Conservation (phyloP, 2,888 invertebrate genomes). For the Tenthredo notha region DNA sequence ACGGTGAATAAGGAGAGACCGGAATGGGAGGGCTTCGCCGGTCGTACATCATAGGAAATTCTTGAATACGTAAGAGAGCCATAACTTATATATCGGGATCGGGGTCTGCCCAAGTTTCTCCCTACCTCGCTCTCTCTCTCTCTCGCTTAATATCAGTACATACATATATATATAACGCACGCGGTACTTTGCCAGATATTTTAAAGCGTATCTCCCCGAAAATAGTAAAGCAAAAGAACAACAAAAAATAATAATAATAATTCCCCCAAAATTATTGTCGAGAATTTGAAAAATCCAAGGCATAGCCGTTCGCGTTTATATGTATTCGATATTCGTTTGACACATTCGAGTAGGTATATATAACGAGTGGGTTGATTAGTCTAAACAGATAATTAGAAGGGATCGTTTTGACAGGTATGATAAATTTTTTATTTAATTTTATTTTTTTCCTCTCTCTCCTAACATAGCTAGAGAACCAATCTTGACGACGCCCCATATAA, state of each 20-base stretch:
- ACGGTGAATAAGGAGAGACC: constrained; percentile 9
- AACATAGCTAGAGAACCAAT: background rate
- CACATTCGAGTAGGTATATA: background rate
- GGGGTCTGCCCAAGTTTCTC: constrained; percentile 31
- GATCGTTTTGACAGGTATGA: constrained; percentile 18
- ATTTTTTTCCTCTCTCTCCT: background rate
- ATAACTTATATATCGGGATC: constrained; percentile 52
- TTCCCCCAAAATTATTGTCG: no score
- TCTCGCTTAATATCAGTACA: constrained; percentile 25
- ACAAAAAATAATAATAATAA: background rate
- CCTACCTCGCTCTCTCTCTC: background rate
- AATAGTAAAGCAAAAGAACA: background rate
- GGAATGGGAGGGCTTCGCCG: constrained; percentile 22
- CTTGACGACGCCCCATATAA: background rate
- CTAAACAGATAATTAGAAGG: constrained; percentile 27
- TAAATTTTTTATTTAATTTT: background rate
- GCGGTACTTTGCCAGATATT: constrained; percentile 2
- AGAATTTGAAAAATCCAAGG: background rate
- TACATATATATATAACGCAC: constrained; percentile 21
- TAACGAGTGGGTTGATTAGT: constrained; percentile 1
- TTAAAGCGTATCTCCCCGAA: background rate
- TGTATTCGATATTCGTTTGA: background rate
- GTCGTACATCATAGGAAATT: constrained; percentile 54
- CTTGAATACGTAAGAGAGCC: constrained; percentile 53
- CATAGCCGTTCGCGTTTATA: background rate